Conservation (phyloP, 2,888 invertebrate genomes). For the Lydus trimaculatus region DNA sequence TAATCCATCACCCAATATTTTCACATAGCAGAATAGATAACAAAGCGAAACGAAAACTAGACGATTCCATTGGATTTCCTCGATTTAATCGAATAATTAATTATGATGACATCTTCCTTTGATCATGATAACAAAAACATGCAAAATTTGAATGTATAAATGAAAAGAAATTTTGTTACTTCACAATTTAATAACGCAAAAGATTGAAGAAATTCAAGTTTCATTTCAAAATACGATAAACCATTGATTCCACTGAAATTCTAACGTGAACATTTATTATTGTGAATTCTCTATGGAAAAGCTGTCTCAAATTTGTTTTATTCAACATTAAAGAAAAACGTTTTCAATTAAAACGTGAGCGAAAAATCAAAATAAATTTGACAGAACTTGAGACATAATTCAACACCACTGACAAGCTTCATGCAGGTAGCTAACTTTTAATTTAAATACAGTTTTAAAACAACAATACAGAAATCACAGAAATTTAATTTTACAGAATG, state of each 20-base stretch:
- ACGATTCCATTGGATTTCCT: conserved; percentile 4
- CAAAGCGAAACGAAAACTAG: conserved; percentile 11
- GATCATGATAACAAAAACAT: background rate
- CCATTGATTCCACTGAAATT: background rate
- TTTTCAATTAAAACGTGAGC: background rate
- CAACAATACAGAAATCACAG: background rate
- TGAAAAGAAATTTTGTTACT: background rate
- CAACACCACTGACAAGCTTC: background rate
- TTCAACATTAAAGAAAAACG: background rate
- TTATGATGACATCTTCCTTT: background rate
- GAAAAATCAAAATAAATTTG: background rate
- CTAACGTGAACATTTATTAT: background rate
- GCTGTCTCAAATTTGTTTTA: background rate
- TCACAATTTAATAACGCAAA: background rate
- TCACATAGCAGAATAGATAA: conserved; percentile 9
- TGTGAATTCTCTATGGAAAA: background rate
- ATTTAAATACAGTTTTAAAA: background rate
- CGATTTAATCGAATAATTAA: conserved; percentile 10
- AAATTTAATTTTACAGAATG: too few species aligned
- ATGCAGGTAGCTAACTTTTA: background rate
- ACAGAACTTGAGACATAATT: background rate
- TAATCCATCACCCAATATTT: conserved; percentile 18
- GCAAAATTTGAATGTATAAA: background rate
- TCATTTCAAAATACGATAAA: background rate
- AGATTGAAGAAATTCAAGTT: background rate